phyloP scores from a whole-genome alignment of 2,888 invertebrate genomes.

The Ellobium chinense region DNA sequence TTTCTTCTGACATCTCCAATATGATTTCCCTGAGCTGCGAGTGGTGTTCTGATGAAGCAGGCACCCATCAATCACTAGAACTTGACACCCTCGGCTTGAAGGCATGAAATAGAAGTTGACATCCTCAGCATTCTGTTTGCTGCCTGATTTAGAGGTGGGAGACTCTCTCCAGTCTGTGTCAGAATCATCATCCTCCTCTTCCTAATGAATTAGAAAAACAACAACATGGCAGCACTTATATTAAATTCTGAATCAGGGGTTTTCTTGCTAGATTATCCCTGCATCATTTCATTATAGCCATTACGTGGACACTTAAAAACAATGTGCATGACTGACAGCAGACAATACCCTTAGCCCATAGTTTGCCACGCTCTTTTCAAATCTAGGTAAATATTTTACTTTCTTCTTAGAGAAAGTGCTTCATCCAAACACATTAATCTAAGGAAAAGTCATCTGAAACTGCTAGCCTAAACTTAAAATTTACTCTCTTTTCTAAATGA shows the following conservation, averaged over 20 bases:
- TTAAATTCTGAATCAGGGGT: background rate
- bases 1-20: constrained; percentile 42
- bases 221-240: background rate
- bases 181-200: constrained; percentile 18
- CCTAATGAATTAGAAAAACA: constrained; percentile 2
- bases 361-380: no score
- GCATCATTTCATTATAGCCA: no score
- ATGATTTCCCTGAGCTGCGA: constrained; percentile 29
- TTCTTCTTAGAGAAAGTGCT: no score
- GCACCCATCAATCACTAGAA: constrained; percentile 37
- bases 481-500: no score
- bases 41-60: constrained; percentile 25
- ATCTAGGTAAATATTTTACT: no score
- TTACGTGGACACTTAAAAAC: no score
- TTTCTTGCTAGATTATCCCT: no score
- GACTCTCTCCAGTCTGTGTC: constrained; percentile 29
- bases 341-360: no score
- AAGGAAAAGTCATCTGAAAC: no score
- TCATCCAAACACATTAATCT: no score
- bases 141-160: background rate
- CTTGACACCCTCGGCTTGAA: constrained; percentile 31
- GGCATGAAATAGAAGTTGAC: constrained; percentile 37
- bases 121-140: constrained; percentile 12
- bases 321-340: no score
- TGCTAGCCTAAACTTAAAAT: no score